phyloP scores from a whole-genome alignment of 2,113 vertebrate species.

The Pontoporia blainvillei region DNA sequence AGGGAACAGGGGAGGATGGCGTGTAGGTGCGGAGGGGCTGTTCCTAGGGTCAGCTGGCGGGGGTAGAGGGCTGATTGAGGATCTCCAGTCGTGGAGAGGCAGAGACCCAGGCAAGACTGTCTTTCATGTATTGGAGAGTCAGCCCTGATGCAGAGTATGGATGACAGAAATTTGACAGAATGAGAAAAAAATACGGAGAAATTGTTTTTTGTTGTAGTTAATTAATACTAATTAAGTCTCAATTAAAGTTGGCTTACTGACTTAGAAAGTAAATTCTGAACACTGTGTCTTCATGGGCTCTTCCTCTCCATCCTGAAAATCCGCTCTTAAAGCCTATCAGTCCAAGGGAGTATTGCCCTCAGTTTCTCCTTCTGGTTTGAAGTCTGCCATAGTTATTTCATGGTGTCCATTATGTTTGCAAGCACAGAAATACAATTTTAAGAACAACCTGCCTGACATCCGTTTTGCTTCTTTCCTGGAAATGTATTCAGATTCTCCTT shows the following conservation, averaged over 20 bases:
- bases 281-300: not conserved
- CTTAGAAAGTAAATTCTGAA: not conserved
- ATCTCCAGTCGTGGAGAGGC: not conserved
- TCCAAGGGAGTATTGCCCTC: not conserved
- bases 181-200: not conserved
- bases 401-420: not conserved
- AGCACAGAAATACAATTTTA: not conserved
- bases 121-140: not conserved
- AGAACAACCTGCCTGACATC: not conserved
- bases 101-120: not conserved
- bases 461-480: not conserved
- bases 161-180: not conserved
- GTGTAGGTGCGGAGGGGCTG: not conserved
- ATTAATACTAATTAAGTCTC: not conserved
- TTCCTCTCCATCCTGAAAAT: not conserved
- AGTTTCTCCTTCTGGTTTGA: not conserved
- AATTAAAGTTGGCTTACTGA: not conserved
- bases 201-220: not conserved
- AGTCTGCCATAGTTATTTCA: not conserved
- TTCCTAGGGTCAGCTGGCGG: not conserved
- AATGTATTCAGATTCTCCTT: not conserved
- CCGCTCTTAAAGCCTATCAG: not conserved
- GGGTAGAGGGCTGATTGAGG: not conserved
- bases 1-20: not conserved
- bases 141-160: not conserved